These are phyloP conservation scores for Heliopora coerulea DNA, from an alignment of 92 coral and sea anemone genomes.

Conservation along the genomic window DNA sequence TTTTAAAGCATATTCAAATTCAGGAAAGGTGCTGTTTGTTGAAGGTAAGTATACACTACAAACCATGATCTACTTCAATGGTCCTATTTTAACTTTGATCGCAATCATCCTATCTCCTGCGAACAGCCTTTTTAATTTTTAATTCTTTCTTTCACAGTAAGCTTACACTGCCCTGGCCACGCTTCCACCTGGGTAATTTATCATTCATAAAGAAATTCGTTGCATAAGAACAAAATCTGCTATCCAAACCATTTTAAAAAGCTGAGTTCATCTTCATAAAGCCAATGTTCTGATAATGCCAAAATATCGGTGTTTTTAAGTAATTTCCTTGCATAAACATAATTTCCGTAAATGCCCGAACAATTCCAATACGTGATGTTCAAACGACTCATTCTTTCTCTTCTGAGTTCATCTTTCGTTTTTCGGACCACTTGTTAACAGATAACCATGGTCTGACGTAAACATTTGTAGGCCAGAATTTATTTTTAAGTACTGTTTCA, in stretches of 20 bases:
- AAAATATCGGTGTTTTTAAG: neutral
- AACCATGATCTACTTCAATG: neutral
- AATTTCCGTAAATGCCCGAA: conserved; percentile 1
- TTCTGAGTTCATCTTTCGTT: neutral
- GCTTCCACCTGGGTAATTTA: neutral
- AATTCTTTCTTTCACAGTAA: neutral
- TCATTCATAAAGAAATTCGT: neutral
- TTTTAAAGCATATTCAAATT: too few relatives aligned
- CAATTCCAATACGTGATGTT: neutral
- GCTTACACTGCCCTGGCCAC: neutral
- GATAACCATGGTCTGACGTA: neutral
- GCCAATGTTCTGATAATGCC: conserved; percentile 4
- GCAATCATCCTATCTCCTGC: neutral
- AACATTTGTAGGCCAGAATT: neutral
- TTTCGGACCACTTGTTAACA: neutral
- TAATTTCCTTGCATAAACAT: conserved; percentile 1
- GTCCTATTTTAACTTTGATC: neutral
- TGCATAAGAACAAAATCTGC: neutral
- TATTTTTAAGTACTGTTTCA: neutral
- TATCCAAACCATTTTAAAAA: neutral
- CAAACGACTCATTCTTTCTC: neutral
- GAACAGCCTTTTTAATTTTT: neutral
- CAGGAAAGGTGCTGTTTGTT: too few relatives aligned
- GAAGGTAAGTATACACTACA: neutral
- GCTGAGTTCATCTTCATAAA: neutral